A percentile compares a stretch with the other conserved stretches of the same genome.
These are phyloP conservation scores for Scarus forsteni DNA, from an alignment of 2,797 vertebrate species.

Conservation along the genomic window DNA sequence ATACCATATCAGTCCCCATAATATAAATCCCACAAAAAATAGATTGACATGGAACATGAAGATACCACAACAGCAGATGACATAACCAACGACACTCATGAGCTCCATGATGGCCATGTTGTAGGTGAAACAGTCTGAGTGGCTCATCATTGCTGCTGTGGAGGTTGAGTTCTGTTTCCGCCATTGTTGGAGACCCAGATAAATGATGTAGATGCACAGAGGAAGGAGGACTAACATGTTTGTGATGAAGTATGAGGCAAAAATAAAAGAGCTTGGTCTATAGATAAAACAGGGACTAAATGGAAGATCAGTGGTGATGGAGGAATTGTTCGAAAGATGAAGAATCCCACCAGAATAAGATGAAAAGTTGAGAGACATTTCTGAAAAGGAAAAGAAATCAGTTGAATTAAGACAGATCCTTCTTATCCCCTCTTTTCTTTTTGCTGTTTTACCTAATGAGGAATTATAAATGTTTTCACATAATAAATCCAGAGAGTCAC, in stretches of 20 bases:
- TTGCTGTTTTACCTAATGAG: too few relatives aligned
- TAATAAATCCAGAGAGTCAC: too few relatives aligned
- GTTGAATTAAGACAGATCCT: not conserved
- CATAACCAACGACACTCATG: too few relatives aligned
- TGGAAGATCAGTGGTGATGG: not conserved
- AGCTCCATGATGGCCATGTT: too few relatives aligned
- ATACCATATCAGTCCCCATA: too few relatives aligned
- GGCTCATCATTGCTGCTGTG: too few relatives aligned
- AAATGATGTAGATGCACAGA: slow-evolving; percentile 16
- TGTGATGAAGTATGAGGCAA: not conserved
- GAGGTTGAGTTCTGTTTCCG: not conserved
- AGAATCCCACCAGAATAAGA: not conserved
- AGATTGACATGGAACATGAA: too few relatives aligned
- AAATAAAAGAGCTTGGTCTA: not conserved
- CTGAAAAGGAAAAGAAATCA: not conserved
- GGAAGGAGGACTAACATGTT: slow-evolving; percentile 17
- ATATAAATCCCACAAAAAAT: too few relatives aligned
- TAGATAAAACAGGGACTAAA: not conserved
- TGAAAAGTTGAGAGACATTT: not conserved
- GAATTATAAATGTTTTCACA: too few relatives aligned
- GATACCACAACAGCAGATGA: too few relatives aligned
- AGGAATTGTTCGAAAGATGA: not conserved
- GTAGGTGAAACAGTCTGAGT: too few relatives aligned
- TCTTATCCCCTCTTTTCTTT: too few relatives aligned
- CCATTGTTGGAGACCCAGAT: slow-evolving; percentile 12